Evolutionary conservation across 2,888 invertebrate genomes (phyloP), one percentile per base, ranked within the genome.

Genomic region (Lissocephala sabroskyi): DNA sequence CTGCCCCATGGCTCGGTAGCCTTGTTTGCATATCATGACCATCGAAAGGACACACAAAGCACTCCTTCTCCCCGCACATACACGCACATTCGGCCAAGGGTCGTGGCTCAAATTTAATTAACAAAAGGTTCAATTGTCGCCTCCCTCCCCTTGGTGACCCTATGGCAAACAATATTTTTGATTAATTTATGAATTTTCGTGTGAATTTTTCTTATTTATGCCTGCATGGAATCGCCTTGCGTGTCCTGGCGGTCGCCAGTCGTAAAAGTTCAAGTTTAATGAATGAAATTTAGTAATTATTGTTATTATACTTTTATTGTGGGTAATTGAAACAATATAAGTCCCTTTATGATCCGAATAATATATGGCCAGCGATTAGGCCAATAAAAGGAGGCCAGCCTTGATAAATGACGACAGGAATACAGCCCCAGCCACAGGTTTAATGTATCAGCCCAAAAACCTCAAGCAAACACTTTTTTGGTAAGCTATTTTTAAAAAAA

Each of bases 91-190:
- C 18, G n/a, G 41, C 40, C 19, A 3, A 41, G 30, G 14, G 18
- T 2, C 33, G n/a, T 30, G n/a, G 23, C 58, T 42, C 52, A 74
- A 76, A 70, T 76, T 74, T 74, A 74, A 74, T 74, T 74, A 74
- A 74, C 75, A 74, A 74, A 77, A 77, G 77, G 75, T 75, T 74
- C 74, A 74, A 75, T 74, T 77, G 77, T 71, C 75, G 75, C 71
- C 67, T 61, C 6, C 62, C 50, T 62, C 53, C 52, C 47, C 52
- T 45, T 33, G 32, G 26, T n/a, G 19, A 11, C 19, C n/a, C n/a
- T n/a, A n/a, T 35, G 14, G 30, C 3, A 30, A 7, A 30, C 30
- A 76, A 76, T 73, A 70, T 59, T 62, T 65, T 74, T 77, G 71
- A 77, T 75, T 77, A 77, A 77, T 74, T 77, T 77, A 77, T 77